These are phyloP conservation scores for Labeo calbasu DNA, from an alignment of 2,797 vertebrate genomes.

Conservation along the genomic window DNA sequence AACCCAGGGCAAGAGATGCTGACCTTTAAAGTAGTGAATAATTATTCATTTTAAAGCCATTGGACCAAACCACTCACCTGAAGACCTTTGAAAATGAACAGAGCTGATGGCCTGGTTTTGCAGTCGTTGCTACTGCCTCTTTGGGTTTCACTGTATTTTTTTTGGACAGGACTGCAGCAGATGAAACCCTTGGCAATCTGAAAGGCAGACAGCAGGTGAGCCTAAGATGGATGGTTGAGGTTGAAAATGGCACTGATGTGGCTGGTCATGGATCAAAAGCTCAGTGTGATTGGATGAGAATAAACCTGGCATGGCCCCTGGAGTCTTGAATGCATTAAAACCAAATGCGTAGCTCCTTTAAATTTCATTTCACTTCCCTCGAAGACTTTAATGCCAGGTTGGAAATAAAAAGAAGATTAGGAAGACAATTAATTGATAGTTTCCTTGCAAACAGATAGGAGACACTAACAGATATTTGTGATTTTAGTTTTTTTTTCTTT, in stretches of 20 bases:
- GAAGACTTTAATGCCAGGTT: slow-evolving; percentile 48
- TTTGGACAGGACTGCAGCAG: background rate
- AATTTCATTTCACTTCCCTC: slow-evolving; percentile 60
- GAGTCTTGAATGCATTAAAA: slow-evolving; percentile 66
- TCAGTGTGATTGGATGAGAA: slow-evolving; percentile 69
- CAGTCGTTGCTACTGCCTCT: background rate
- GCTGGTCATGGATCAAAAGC: slow-evolving; percentile 74
- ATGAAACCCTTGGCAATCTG: slow-evolving; percentile 11
- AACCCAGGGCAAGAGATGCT: slow-evolving; percentile 7
- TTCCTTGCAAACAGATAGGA: slow-evolving; percentile 17
- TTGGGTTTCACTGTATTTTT: slow-evolving; percentile 8
- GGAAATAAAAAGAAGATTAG: slow-evolving; percentile 31
- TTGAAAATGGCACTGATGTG: slow-evolving; percentile 70
- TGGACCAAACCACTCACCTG: slow-evolving; percentile 25
- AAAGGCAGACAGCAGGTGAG: slow-evolving; percentile 31
- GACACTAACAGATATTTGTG: background rate
- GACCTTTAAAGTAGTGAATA: slow-evolving; percentile 50
- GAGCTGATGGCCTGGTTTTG: slow-evolving; percentile 9
- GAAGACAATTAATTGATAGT: background rate
- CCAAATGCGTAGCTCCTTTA: slow-evolving; percentile 61
- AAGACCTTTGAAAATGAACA: slow-evolving; percentile 25
- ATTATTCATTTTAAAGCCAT: slow-evolving; percentile 40
- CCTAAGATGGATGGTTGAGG: slow-evolving; percentile 60
- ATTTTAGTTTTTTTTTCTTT: background rate
- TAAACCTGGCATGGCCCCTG: slow-evolving; percentile 66